Base-by-base conservation (phyloP, 2,113 vertebrate species). In the Labeo catla region DNA sequence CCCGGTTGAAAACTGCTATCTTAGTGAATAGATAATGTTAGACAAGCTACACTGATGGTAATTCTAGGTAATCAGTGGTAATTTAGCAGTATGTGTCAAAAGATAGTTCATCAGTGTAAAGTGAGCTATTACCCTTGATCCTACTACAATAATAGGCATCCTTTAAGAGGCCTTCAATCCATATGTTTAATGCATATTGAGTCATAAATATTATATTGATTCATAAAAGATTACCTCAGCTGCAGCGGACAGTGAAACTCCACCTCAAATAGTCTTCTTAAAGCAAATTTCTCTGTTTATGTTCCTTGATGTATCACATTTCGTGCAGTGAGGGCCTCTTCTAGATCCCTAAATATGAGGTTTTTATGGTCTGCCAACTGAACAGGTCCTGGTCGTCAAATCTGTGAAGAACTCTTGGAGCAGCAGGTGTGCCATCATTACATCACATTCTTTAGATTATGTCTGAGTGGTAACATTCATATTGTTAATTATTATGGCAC, bases 351-450 rank as follows among this genome's bases (percentile, higher is more conserved):
- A 16, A 79, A 83, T 50, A 79, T 79, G 65, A 76, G 12, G 34
- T 28, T 34, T 66, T 74, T 84, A 52, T 45, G 34, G n/a, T 7
- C 70, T 8, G 49, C 81, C 34, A 3, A 28, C 54, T 21, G 84
- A 79, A 86, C 59, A 80, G 76, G 19, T 2, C n/a, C 73, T 86
- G 74, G 84, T 88, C 63, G 8, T 86, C 50, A 86, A 84, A 61
- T 66, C 85, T 36, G 68, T 82, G 39, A 43, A 84, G 21, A 43
- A 3, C 39, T 80, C 39, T 49, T 80, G 52, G 79, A 78, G 54
- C 5, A 21, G 47, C 28, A 52, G 80, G 16, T 70, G 76, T 54
- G 49, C 28, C 34, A 80, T 80, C 36, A 80, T 77, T 77, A 77
- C 47, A 77, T 54, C 77, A 63, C 19, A 43, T n/a, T 80, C 15